Base-by-base conservation (phyloP, 1,140 invertebrate genomes). In the Grapholita molesta region DNA sequence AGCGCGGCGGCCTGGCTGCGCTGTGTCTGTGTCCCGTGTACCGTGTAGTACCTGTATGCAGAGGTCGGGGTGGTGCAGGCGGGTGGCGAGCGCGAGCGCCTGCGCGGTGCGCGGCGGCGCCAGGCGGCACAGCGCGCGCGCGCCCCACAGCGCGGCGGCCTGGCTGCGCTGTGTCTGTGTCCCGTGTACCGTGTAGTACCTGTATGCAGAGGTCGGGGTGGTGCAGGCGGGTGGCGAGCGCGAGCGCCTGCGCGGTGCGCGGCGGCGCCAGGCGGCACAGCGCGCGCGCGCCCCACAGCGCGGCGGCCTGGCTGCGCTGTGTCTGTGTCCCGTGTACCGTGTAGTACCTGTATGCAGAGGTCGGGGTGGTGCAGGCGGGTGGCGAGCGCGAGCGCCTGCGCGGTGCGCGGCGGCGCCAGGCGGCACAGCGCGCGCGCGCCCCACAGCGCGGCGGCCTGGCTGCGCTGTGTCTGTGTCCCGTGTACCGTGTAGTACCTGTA, bases 241-340 rank as follows among this genome's bases (percentile, higher is more conserved):
- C 83, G n/a, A 96, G 88, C 42, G 96, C 95, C 70, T 93, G 92
- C 6, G 86, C 81, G 77, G 95, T 94, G 18, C 91, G 91, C 35
- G 90, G 92, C 4, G 93, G 92, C 77, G 95, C 94, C 53, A 96
- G 85, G 52, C 94, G 92, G 76, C 94, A 95, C 82, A 96, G 92
- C 92, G 96, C 95, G 78, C 95, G 93, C 61, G 95, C 95, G 72
- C 93, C 96, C 93, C 96, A 95, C 68, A 92, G 96, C 95, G 78
- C 95, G 93, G 61, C 95, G 95, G 72, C 93, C 96, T 93, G 96
- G 95, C 68, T 96, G 88, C 72, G 95, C 92, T 74, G 95, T 94
- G 71, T 94, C 94, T 30, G 28, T 7, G 7, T 3, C 7, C 28
- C 3, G 28, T 30, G 15, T 23, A 4, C 7, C 30, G 35, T 21